A percentile compares a stretch with the other conserved stretches of the same genome.
Evolutionary conservation across 2,888 invertebrate species (phyloP).

Genomic region (Dynastes grantii): DNA sequence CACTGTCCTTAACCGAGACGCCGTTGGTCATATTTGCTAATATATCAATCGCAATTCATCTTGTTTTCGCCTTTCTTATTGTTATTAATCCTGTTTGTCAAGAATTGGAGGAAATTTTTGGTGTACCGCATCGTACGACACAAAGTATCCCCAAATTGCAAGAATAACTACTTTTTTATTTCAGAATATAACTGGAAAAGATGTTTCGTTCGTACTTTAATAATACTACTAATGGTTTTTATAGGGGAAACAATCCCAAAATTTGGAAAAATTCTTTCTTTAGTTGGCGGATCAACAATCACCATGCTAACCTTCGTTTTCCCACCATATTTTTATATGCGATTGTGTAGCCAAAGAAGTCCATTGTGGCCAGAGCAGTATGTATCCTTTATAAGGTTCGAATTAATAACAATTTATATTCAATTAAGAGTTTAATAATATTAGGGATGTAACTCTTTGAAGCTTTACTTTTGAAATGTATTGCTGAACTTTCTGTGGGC

Average conservation of each 20-base stretch:
- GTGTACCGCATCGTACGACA: constrained; percentile 75
- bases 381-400: constrained; percentile 36
- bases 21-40: constrained; percentile 75
- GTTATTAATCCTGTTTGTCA: constrained; percentile 82
- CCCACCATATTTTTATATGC: constrained; percentile 80
- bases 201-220: constrained; percentile 73
- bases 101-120: constrained; percentile 79
- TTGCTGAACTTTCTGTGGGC: no score
- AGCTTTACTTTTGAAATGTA: no score
- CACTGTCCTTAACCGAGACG: constrained; percentile 73
- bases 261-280: constrained; percentile 79
- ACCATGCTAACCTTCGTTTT: constrained; percentile 80
- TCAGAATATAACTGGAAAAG: constrained; percentile 77
- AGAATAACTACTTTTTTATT: constrained; percentile 54
- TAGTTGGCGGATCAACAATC: constrained; percentile 82
- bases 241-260: constrained; percentile 80
- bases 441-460: no score
- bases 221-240: constrained; percentile 76
- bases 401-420: no score
- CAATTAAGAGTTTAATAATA: no score
- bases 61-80: constrained; percentile 79
- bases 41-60: constrained; percentile 77
- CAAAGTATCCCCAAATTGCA: neutral
- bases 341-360: constrained; percentile 72
- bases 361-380: constrained; percentile 71